Evolutionary conservation across 2,888 invertebrate genomes (phyloP).

Genomic region (Spodoptera picta): DNA sequence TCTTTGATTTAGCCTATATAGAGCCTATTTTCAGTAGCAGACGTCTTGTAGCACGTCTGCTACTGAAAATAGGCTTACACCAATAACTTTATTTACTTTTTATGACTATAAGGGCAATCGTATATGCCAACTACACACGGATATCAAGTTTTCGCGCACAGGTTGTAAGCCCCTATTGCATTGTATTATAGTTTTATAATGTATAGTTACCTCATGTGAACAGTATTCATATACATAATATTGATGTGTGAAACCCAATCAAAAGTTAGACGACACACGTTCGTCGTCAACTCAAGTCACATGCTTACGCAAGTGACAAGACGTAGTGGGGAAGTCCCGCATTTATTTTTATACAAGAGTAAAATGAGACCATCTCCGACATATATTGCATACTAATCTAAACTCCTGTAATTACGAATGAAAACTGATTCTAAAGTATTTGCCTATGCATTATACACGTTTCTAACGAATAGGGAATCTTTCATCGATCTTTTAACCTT

Average conservation of each 20-base stretch:
- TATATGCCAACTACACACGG: no score
- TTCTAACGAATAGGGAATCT: slow-evolving; percentile 12
- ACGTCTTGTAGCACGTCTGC: no score
- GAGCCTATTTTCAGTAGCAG: no score
- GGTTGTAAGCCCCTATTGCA: no score
- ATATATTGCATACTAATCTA: slow-evolving; percentile 7
- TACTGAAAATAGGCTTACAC: no score
- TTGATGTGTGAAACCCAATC: no score
- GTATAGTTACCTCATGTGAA: slow-evolving; percentile 6
- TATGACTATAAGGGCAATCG: no score
- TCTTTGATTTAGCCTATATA: no score
- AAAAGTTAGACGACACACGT: not conserved
- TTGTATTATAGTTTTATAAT: not conserved
- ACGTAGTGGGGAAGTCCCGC: slow-evolving; percentile 33
- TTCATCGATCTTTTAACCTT: slow-evolving; percentile 2
- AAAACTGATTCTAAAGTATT: slow-evolving; percentile 35
- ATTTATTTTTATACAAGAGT: slow-evolving; percentile 40
- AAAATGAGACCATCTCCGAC: slow-evolving; percentile 18
- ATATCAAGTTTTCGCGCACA: no score
- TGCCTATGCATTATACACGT: slow-evolving; percentile 34
- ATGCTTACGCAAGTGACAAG: slow-evolving; percentile 10
- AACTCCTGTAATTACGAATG: no score
- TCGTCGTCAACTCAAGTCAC: slow-evolving; percentile 16
- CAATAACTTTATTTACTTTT: no score
- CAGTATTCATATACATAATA: not conserved